phyloP scores from a whole-genome alignment of 1,140 invertebrate genomes.

The Pseudomyrmex cubaensis region DNA sequence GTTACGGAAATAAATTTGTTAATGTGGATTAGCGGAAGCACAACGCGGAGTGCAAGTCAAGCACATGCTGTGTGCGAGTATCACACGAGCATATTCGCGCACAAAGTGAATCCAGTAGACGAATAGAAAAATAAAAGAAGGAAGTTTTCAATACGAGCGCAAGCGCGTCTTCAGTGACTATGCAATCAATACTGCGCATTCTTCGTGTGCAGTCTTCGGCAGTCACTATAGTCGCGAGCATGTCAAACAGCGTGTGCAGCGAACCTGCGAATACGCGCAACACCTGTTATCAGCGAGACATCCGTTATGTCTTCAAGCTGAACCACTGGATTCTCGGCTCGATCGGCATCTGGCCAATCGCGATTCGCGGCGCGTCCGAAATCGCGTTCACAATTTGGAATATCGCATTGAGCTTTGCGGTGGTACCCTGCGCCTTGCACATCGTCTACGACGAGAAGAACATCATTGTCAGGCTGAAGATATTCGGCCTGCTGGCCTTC shows the following conservation, averaged over 20 bases:
- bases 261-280: not conserved
- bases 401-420: conserved; percentile 34
- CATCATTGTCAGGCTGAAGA: conserved; percentile 34
- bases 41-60: no score
- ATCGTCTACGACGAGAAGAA: conserved; percentile 54
- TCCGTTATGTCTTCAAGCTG: conserved; percentile 33
- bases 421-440: conserved; percentile 50
- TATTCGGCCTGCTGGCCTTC: conserved; percentile 44
- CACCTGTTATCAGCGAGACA: conserved; percentile 23
- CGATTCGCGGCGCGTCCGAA: not conserved
- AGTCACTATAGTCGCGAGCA: not conserved
- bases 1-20: no score
- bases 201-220: conserved; percentile 30
- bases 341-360: conserved; percentile 68
- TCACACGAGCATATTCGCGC: not conserved
- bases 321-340: conserved; percentile 53
- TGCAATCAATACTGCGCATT: conserved; percentile 49
- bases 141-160: conserved; percentile 2
- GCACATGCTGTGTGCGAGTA: no score
- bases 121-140: not conserved
- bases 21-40: no score
- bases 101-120: not conserved
- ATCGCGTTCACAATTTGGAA: conserved; percentile 36
- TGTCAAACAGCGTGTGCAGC: not conserved
- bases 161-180: not conserved